Percentiles rank a stretch among this genome's conserved stretches.
phyloP scores from a whole-genome alignment of 1,140 invertebrate species.

The Philotrypesis tridentata region DNA sequence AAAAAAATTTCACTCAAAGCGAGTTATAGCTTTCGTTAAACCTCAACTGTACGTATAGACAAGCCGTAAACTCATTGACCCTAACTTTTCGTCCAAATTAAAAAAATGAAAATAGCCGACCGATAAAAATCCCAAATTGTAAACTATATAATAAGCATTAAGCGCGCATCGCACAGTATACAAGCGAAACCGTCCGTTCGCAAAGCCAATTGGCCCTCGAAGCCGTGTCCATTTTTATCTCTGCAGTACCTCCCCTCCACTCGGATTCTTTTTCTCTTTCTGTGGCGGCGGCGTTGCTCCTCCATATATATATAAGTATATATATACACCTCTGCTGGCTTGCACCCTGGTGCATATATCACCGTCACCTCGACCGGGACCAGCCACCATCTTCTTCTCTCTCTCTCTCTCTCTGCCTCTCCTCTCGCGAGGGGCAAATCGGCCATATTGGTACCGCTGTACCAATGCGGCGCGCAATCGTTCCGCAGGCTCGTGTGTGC shows the following conservation, averaged over 20 bases:
- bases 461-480: not conserved
- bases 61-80: too few species aligned
- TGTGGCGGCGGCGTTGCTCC: not conserved
- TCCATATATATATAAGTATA: too few species aligned
- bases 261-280: not conserved
- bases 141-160: too few species aligned
- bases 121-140: too few species aligned
- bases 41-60: too few species aligned
- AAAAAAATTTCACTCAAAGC: too few species aligned
- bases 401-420: constrained; percentile 34
- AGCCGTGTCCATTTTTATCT: not conserved
- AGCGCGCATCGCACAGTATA: too few species aligned
- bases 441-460: constrained; percentile 59
- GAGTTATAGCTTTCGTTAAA: too few species aligned
- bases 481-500: not conserved
- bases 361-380: constrained; percentile 60
- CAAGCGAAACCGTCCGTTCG: constrained; percentile 9
- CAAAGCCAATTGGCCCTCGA: not conserved
- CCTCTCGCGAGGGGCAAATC: constrained; percentile 55
- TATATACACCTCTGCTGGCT: not conserved
- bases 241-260: not conserved
- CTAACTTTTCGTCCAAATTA: too few species aligned
- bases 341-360: constrained; percentile 61
- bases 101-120: too few species aligned
- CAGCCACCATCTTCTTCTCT: constrained; percentile 8